Base-by-base conservation (phyloP, 2,888 invertebrate species). In the Ormyrus pomaceus region DNA sequence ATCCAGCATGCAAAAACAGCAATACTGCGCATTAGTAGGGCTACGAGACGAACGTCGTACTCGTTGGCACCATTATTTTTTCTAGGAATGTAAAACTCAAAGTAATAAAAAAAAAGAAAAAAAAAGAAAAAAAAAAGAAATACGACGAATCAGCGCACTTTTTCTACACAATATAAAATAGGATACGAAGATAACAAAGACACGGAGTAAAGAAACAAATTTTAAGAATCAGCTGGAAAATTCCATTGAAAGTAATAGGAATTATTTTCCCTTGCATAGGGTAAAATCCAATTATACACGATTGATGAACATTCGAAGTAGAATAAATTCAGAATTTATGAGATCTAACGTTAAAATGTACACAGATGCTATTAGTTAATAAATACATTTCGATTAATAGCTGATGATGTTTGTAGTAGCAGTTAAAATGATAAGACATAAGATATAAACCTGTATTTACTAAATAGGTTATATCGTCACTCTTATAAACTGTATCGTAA, bases 1-100 rank as follows among this genome's bases (percentile, higher is more conserved):
- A 65, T 70, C 61, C 65, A 81, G 74, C 56, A 51, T 72, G 76
- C 77, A 68, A 72, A 66, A 68, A 51, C 10, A 78, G 81, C 75
- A 71, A 77, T 77, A 77, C 74, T 81, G 71, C 61, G 13, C 59
- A 64, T 48, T 71, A 69, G 71, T 71, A 61, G 66, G 58, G 62
- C 61, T 77, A 77, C 80, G 65, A 77, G 77, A 50, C 58, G 11
- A 48, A 59, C 19, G 10, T 48, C 56, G 64, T 64, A 61, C 64
- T 77, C 76, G 56, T 75, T 72, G 55, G 70, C 62, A 69, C 70
- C 70, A 11, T 73, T 51, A 13, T 77, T 70, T 81, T 53, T 74
- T 64, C 55, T 81, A 82, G 80, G 83, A 81, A 80, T 83, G 80
- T 75, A 71, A 71, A 71, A 78, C 10, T 77, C 53, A 80, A 75